Evolutionary conservation across 2,888 invertebrate species (phyloP), one percentile per base, ranked within the genome.

Genomic region (Sesia apiformis): DNA sequence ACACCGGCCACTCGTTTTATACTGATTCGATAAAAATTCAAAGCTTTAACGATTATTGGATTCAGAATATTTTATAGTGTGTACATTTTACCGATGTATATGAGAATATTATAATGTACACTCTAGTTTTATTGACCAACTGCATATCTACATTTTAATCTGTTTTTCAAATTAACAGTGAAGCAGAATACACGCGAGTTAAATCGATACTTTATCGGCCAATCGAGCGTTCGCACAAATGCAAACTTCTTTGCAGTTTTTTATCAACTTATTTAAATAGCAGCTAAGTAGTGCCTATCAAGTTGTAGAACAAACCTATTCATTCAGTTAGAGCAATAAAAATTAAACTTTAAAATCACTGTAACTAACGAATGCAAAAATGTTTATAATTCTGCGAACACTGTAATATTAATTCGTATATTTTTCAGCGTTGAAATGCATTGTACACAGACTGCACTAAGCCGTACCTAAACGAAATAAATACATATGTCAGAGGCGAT

Each of bases 11-110:
- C 64, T 70, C 63, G 64, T 63, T 76, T 74, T 73, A 74, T 74
- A 71, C 70, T 65, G 65, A 74, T 70, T 72, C 66, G 65, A 71
- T 70, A 71, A 74, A 67, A 72, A 72, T 74, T 70, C 62, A 60
- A 66, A 71, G 70, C 60, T 69, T 66, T 62, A 53, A 55, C 60
- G 4, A 38, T 46, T 8, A 46, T 8, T 46, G 46, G 46, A 46
- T 8, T 46, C 23, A 23, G 23, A 23, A 23, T 23, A 23, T 23
- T 23, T 23, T 23, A 23, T 23, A 2, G 23, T 23, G 23, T 23
- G 23, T 23, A 23, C 23, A 23, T 23, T 23, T 23, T 23, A 23
- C 23, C 23, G 23, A 23, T 23, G 23, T 23, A 23, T 23, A 23
- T 2, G 23, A 23, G 23, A 23, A 23, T 23, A 23, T 23, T 23